Evolutionary conservation across 1,140 invertebrate species (phyloP), one percentile per base, ranked within the genome.

Genomic region (Onthophagus taurus): DNA sequence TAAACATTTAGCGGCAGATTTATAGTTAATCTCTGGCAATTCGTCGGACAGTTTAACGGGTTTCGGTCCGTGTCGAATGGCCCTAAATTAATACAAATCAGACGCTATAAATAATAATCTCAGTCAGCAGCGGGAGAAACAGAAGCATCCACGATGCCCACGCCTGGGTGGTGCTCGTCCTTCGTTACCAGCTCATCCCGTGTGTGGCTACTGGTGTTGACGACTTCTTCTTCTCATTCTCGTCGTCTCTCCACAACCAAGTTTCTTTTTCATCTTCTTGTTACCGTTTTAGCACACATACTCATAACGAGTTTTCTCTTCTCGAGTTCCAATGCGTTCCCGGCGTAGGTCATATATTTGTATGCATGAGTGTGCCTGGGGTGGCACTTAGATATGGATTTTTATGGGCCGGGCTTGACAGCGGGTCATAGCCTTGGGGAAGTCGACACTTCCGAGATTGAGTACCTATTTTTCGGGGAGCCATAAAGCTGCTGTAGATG

Each of bases 71-170:
- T n/a, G n/a, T n/a, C n/a, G n/a, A n/a, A n/a, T n/a, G n/a, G n/a
- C n/a, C n/a, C n/a, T n/a, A n/a, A n/a, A n/a, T n/a, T n/a, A n/a
- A n/a, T n/a, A n/a, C n/a, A 37, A 37, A 37, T 37, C 35, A 37
- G 35, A 37, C 35, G 35, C 35, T 37, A 37, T 37, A 37, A 37
- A 37, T 37, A 37, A 37, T 37, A 20, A n/a, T n/a, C 35, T 8
- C 8, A 6, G 31, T 18, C 17, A 16, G 31, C 19, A 18, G 31
- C 24, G 35, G 35, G 20, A 21, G 35, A 37, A 21, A 37, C 35
- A 37, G 35, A 37, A 37, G 35, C 35, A 21, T 13, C 35, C 14
- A 9, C 19, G 17, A n/a, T 37, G 35, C 35, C 35, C 35, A 37
- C 35, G 35, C 35, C n/a, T 37, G 35, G 35, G 35, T 37, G 35